Percentiles rank a stretch among this genome's conserved stretches.
Conservation (phyloP, 2,797 vertebrate species). For the Synaphobranchus kaupii region DNA sequence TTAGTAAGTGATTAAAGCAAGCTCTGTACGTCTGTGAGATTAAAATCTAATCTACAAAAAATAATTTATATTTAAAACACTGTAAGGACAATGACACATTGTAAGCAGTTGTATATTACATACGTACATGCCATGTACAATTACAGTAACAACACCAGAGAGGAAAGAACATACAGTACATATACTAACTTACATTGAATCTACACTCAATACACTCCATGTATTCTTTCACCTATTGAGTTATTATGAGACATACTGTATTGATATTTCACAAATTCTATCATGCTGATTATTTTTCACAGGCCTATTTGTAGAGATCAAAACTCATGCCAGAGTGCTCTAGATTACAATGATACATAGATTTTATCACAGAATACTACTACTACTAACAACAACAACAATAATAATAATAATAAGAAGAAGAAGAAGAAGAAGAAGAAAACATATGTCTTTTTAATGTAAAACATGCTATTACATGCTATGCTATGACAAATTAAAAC, state of each 20-base stretch:
- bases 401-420: constrained; percentile 6
- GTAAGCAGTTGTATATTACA: background rate
- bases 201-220: background rate
- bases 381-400: background rate
- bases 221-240: background rate
- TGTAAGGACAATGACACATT: constrained; percentile 15
- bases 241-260: background rate
- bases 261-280: background rate
- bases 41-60: constrained; percentile 68
- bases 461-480: background rate
- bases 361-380: background rate
- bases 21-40: constrained; percentile 57
- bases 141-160: background rate
- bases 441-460: background rate
- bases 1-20: constrained; percentile 65
- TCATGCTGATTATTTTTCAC: background rate
- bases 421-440: background rate
- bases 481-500: constrained; percentile 45
- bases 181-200: no score
- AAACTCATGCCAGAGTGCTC: background rate
- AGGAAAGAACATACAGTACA: background rate
- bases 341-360: background rate
- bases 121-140: background rate
- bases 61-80: constrained; percentile 12
- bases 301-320: background rate